Evolutionary conservation across 2,113 vertebrate species (phyloP), one percentile per base, ranked within the genome.

Genomic region (Limnothrissa miodon): DNA sequence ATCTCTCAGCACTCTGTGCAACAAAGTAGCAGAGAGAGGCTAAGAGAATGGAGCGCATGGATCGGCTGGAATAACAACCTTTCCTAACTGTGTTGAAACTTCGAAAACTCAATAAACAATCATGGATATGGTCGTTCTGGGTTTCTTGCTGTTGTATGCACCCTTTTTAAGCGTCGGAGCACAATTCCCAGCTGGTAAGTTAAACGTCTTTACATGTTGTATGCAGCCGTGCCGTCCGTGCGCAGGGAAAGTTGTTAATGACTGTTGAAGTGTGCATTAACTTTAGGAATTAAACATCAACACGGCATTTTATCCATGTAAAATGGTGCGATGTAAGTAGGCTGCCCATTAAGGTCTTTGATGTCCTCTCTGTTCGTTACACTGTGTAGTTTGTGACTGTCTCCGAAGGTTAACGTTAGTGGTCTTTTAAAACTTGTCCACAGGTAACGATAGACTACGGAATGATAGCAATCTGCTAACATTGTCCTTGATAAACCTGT

Each of bases 171-270:
- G 84, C 79, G 82, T 56, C 13, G 84, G 83, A 82, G 78, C 87
- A 36, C 87, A 90, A 51, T 79, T 88, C 81, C 83, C 82, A 33
- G 80, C 89, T 78, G 89, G 89, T 90, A 86, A 88, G 88, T 87
- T n/a, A 36, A 21, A 79, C 36, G 33, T 66, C 25, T 48, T 29
- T 66, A 25, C 81, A 78, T 86, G 80, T 85, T 48, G 45, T 15
- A 25, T 74, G 66, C 66, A 15, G 66, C 29, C 25, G 3, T 74
- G 66, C 36, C 29, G 66, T 39, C 25, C 66, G 66, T 74, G 33
- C 25, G 66, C 33, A 74, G 66, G 66, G 81, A 85, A 85, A 85
- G 84, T 85, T 85, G 81, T 39, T 29, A 13, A 5, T 74, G 29
- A 36, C 33, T 17, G 10, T 74, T 74, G 13, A 29, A 74, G 66